A percentile compares a stretch with the other conserved stretches of the same genome.
Evolutionary conservation across 2,888 invertebrate species (phyloP).

Genomic region (Catocala fraxini): DNA sequence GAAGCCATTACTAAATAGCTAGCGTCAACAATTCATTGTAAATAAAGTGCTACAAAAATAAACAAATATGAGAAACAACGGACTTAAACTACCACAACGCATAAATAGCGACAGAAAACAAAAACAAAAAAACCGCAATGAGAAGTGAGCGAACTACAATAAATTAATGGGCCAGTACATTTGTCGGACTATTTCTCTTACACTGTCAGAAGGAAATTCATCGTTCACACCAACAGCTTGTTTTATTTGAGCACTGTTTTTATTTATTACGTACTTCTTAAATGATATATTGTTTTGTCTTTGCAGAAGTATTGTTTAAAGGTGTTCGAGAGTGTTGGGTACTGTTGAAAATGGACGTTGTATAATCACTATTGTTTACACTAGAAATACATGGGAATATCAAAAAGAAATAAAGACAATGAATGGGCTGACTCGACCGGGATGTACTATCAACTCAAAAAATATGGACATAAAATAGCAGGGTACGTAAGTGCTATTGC

Average conservation of each 20-base stretch:
- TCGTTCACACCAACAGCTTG: conserved; percentile 45
- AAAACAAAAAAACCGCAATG: conserved; percentile 28
- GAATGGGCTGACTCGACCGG: too few relatives aligned
- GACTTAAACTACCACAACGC: conserved; percentile 5
- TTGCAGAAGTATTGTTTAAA: conserved; percentile 12
- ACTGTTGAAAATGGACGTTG: too few relatives aligned
- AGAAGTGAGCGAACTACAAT: conserved; percentile 47
- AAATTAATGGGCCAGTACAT: conserved; percentile 53
- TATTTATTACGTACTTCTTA: conserved; percentile 39
- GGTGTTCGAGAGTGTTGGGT: too few relatives aligned
- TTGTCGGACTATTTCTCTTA: conserved; percentile 51
- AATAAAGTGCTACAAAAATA: too few relatives aligned
- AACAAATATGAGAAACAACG: neutral
- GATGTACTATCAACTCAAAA: too few relatives aligned
- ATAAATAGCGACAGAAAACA: conserved; percentile 33
- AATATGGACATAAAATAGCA: too few relatives aligned
- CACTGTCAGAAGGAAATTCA: conserved; percentile 50
- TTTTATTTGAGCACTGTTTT: conserved; percentile 48
- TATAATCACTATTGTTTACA: too few relatives aligned
- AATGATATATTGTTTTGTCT: conserved; percentile 33
- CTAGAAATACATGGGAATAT: too few relatives aligned
- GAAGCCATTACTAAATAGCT: too few relatives aligned
- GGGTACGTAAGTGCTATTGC: too few relatives aligned
- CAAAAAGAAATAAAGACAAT: too few relatives aligned
- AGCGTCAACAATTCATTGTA: too few relatives aligned